phyloP scores from a whole-genome alignment of 2,797 vertebrate genomes.

The Hyperoplus lanceolatus region DNA sequence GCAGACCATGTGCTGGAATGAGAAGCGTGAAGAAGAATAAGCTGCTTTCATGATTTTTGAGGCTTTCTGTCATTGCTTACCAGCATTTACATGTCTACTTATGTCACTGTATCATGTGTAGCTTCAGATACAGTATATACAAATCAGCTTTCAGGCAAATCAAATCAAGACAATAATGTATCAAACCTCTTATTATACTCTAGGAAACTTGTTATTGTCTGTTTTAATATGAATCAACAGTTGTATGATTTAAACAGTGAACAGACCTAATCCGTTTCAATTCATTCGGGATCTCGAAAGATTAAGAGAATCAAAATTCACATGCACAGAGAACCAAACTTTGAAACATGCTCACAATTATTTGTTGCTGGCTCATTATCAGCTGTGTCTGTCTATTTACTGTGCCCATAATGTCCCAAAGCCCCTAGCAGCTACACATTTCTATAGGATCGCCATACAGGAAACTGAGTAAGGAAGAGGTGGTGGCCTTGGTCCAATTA shows the following conservation, averaged over 20 bases:
- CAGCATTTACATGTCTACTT: neutral
- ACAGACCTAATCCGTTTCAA: constrained; percentile 36
- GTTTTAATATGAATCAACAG: constrained; percentile 27
- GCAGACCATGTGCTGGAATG: constrained; percentile 24
- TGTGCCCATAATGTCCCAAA: neutral
- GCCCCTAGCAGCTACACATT: constrained; percentile 2
- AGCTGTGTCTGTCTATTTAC: too few species aligned
- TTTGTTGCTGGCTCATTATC: constrained; percentile 25
- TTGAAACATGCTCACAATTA: neutral
- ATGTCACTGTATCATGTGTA: too few species aligned
- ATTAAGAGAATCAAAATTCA: constrained; percentile 30
- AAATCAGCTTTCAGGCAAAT: neutral
- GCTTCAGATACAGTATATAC: neutral
- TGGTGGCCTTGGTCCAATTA: constrained; percentile 9
- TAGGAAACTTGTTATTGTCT: neutral
- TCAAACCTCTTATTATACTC: neutral
- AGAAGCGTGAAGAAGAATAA: constrained; percentile 25
- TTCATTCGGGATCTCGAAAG: constrained; percentile 26
- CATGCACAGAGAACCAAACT: constrained; percentile 8
- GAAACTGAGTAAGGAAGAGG: constrained; percentile 19
- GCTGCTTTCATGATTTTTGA: neutral
- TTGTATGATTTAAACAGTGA: constrained; percentile 37
- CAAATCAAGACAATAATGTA: neutral
- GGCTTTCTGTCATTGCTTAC: constrained; percentile 1
- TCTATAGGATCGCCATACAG: neutral